Evolutionary conservation across 2,888 invertebrate species (phyloP), one percentile per base, ranked within the genome.

Genomic region (Diadegma fenestrale): DNA sequence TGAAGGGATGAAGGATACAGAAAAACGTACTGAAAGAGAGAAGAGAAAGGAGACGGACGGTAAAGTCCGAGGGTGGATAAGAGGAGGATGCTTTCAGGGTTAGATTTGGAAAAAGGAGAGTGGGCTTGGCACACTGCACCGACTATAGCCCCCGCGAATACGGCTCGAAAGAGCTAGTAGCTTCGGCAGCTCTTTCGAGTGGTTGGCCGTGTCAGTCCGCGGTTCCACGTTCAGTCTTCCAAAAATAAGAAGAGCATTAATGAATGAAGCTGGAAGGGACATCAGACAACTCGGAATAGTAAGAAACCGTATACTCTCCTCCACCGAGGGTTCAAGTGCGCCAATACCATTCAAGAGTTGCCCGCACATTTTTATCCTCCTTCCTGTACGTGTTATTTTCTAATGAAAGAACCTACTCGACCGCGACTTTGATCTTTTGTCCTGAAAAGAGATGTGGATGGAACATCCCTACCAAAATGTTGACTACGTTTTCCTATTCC

Each of bases 241-340:
- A 88, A 92, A 92, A 92, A 92, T 91, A 90, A 92, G 91, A 92
- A 90, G 89, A 92, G 89, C 89, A 90, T 91, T 92, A 92, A 93
- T 92, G 92, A 92, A 92, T 91, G 91, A 91, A 89, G 87, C 88
- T 75, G 84, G 80, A 77, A 75, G 85, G 85, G 87, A 87, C 86
- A 75, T 75, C 76, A 64, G 84, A 78, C 80, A 80, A 76, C 81
- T 63, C 30, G 48, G 77, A 66, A 79, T 69, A 63, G 73, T 78
- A 86, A 80, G 86, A 73, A 83, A 58, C 33, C n/a, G 41, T 51
- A 30, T 64, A 33, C 72, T 41, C 54, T 7, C 17, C 72, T 41
- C 43, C 51, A 4, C 58, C 37, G 33, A n/a, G n/a, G 33, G 41
- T 76, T 82, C 63, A 51, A 72, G 77, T 78, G 51, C 30, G 45